phyloP scores from a whole-genome alignment of 2,797 vertebrate species.

The Tarsius wallacei region DNA sequence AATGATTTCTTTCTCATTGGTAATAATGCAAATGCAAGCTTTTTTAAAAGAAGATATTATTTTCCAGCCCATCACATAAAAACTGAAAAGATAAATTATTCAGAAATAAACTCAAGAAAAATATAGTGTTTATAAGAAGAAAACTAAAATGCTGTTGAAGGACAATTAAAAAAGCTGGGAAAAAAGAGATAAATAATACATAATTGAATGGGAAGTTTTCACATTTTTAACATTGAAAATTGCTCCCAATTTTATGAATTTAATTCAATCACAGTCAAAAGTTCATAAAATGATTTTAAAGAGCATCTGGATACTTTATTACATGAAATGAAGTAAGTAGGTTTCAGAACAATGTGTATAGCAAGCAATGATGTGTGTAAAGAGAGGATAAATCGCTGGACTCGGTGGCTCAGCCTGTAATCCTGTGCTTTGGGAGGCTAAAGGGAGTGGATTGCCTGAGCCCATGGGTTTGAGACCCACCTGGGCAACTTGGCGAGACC shows the following conservation, averaged over 20 bases:
- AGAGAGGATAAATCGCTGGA: background rate
- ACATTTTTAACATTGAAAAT: conserved; percentile 21
- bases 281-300: background rate
- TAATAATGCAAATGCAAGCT: background rate
- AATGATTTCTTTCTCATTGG: background rate
- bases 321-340: conserved; percentile 20
- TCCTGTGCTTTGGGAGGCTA: too few species aligned
- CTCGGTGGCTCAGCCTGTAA: too few species aligned
- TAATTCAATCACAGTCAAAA: conserved; percentile 22
- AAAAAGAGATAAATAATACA: conserved; percentile 49
- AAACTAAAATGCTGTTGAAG: conserved; percentile 49
- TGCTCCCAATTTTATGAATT: background rate
- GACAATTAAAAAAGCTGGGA: background rate
- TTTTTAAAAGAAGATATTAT: background rate
- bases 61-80: background rate
- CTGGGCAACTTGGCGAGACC: too few species aligned
- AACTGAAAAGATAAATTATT: background rate
- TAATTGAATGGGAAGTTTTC: conserved; percentile 30
- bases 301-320: conserved; percentile 11
- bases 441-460: too few species aligned
- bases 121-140: conserved; percentile 6
- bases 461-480: too few species aligned
- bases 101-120: conserved; percentile 37
- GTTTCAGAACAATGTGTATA: background rate
- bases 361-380: background rate